Conservation (phyloP, 2,797 vertebrate species). For the Siniperca undulata region DNA sequence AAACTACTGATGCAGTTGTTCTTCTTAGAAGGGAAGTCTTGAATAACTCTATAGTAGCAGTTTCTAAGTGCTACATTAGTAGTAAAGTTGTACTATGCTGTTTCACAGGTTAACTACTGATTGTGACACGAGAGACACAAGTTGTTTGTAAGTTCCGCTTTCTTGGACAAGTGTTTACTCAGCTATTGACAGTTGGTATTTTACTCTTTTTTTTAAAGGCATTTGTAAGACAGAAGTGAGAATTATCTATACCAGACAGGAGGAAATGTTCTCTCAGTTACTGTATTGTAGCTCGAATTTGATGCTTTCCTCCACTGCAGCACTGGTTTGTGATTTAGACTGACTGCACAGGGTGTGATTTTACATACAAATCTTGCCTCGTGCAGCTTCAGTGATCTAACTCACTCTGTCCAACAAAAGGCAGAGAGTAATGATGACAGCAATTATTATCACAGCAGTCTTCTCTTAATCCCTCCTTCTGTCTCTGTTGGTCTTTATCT, state of each 20-base stretch:
- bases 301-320: neutral
- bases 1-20: too few species aligned
- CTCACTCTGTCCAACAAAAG: neutral
- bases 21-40: too few species aligned
- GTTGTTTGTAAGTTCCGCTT: neutral
- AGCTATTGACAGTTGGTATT: slow-evolving; percentile 1
- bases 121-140: neutral
- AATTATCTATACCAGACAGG: neutral
- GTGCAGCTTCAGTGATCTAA: slow-evolving; percentile 8
- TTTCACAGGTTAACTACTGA: neutral
- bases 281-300: neutral
- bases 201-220: neutral
- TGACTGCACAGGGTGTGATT: slow-evolving; percentile 17
- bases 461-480: slow-evolving; percentile 48
- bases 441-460: slow-evolving; percentile 55
- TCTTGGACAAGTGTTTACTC: neutral
- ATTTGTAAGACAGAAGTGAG: neutral
- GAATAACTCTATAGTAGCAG: neutral
- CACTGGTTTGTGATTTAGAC: slow-evolving; percentile 13
- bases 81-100: neutral
- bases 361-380: slow-evolving; percentile 15
- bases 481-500: slow-evolving; percentile 29
- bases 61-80: neutral
- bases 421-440: slow-evolving; percentile 23
- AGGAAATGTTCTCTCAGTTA: neutral